A percentile compares a stretch with the other conserved stretches of the same genome.
Conservation (phyloP, 2,113 vertebrate genomes). For the Girardinichthys multiradiatus region DNA sequence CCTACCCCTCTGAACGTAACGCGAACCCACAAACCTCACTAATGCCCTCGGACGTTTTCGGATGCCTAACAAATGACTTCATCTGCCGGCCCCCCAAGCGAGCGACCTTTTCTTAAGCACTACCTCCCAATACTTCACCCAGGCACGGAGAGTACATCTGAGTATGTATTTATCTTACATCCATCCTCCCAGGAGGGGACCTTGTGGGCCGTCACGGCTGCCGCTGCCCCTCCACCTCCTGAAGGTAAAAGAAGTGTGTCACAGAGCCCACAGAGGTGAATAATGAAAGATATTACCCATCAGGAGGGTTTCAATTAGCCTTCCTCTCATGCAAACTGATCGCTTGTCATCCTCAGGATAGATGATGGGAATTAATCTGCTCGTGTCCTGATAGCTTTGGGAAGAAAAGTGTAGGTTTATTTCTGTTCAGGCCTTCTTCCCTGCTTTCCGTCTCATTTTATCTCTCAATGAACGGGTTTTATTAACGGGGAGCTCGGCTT, state of each 20-base stretch:
- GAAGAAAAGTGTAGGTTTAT: constrained; percentile 2
- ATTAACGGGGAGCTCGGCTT: too few relatives aligned
- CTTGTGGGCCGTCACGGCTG: constrained; percentile 76
- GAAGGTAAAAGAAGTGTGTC: constrained; percentile 74
- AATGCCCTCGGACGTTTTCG: constrained; percentile 47
- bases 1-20: not conserved
- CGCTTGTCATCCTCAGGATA: constrained; percentile 86
- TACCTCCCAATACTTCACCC: constrained; percentile 62
- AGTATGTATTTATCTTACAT: constrained; percentile 70
- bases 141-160: constrained; percentile 41
- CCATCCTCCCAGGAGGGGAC: constrained; percentile 65
- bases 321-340: constrained; percentile 86
- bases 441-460: too few relatives aligned
- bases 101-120: constrained; percentile 69
- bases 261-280: constrained; percentile 71
- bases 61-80: constrained; percentile 64
- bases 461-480: too few relatives aligned
- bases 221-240: constrained; percentile 6
- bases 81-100: constrained; percentile 31
- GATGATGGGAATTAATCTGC: constrained; percentile 42
- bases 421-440: not conserved
- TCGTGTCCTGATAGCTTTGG: constrained; percentile 11
- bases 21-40: not conserved
- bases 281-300: constrained; percentile 93
- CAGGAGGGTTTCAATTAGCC: constrained; percentile 93